Evolutionary conservation across 2,113 vertebrate genomes (phyloP), one percentile per base, ranked within the genome.

Genomic region (Mormyrus iriodes): DNA sequence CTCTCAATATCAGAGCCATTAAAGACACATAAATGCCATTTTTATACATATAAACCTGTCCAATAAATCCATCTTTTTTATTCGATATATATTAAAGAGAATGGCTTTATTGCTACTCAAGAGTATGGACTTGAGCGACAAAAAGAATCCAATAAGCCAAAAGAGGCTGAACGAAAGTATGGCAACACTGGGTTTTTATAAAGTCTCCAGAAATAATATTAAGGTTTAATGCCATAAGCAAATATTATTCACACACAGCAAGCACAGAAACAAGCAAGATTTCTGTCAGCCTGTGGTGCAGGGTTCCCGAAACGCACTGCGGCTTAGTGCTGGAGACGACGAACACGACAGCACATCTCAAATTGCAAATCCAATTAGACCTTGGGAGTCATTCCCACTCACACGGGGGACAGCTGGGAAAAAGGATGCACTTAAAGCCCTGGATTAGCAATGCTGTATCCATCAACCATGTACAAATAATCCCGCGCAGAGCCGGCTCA

Each of bases 31-130:
- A 88, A 82, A 82, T 49, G 27, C 48, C 85, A 90, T 76, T 88
- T 89, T 88, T 90, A 88, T 90, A 87, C 52, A 65, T 46, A 87
- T 61, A 87, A 87, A 87, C 49, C 86, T 55, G 31, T 65, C 53
- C 86, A 87, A 87, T 87, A 65, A 87, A 87, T 65, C 86, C 86
- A 65, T 87, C 86, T 87, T 39, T 51, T 87, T 87, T 87, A 87
- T 87, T 87, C 86, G 65, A 65, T 87, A 65, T 87, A 83, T 90
- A 90, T 88, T 88, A 90, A 87, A 84, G 73, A 87, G 86, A 86
- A 82, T 84, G 87, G 73, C 52, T 90, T 90, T 90, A 90, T 88
- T 90, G 73, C 51, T 39, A 88, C 85, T 90, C 89, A 87, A 52
- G 58, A 76, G 46, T 19, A 79, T 69, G 82, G 85, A 46, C 61